phyloP scores from a whole-genome alignment of 2,113 vertebrate genomes.

The Saccopteryx bilineata region DNA sequence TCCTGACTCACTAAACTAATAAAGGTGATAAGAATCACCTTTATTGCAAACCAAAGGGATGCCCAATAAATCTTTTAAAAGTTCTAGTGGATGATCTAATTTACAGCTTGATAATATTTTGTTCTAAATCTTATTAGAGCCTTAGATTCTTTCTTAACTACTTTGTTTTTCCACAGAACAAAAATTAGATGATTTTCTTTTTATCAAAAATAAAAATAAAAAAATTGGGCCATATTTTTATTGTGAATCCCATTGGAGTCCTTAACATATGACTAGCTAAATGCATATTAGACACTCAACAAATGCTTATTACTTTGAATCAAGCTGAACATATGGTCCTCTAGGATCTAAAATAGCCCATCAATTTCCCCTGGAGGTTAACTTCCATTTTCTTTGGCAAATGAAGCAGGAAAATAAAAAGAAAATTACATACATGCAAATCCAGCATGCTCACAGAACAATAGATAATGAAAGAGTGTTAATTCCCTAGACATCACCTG shows the following conservation, averaged over 20 bases:
- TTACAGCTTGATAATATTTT: background rate
- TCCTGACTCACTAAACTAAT: background rate
- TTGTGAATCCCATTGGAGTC: background rate
- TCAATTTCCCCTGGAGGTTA: slow-evolving; percentile 26
- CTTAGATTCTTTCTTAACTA: background rate
- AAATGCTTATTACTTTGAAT: slow-evolving; percentile 40
- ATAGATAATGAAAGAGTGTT: background rate
- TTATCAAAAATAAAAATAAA: slow-evolving; percentile 9
- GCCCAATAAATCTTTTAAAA: background rate
- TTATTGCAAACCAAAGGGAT: background rate
- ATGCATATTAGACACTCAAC: background rate
- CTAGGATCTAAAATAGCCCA: background rate
- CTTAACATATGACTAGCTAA: background rate
- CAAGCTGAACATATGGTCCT: slow-evolving; percentile 30
- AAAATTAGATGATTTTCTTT: slow-evolving; percentile 7
- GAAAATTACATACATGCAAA: background rate
- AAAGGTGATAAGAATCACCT: background rate
- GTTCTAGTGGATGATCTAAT: slow-evolving; percentile 26
- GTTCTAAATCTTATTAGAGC: background rate
- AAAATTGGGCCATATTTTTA: background rate
- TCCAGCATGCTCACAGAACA: background rate
- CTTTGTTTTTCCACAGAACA: background rate
- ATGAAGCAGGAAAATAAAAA: background rate
- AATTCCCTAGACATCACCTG: background rate
- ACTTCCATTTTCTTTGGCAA: slow-evolving; percentile 64